Evolutionary conservation across 2,888 invertebrate species (phyloP), one percentile per base, ranked within the genome.

Genomic region (Nomada ruficornis): DNA sequence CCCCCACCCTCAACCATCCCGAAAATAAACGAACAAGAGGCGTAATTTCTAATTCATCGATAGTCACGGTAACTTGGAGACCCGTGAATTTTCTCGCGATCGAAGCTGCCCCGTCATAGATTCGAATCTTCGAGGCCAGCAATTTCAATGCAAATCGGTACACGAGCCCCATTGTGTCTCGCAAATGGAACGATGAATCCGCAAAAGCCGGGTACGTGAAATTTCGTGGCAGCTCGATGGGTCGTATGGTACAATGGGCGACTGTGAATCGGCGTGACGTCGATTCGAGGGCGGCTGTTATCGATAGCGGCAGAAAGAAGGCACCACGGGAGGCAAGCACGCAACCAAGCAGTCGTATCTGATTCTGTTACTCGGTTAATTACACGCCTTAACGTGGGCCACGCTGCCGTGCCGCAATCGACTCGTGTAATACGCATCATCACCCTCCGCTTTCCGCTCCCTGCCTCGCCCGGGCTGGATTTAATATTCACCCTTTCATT

Each of bases 281-380:
- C 88, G 84, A 85, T 85, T 82, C 80, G 84, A 71, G 75, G 64
- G 77, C 74, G 77, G n/a, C 55, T 77, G 87, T 86, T 86, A 86
- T 86, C 86, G 89, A 90, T 90, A 82, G 76, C 79, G 65, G 74
- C 71, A 72, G 80, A 81, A 84, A 85, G 87, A 80, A 85, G 81
- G 84, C 82, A 75, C 89, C 86, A 85, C 87, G 81, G 88, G 91
- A 69, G 89, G 89, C 89, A 84, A 86, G 75, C 91, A 91, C 89
- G 90, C 90, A 76, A 73, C 74, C 81, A 88, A 91, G 88, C 90
- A 89, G 89, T 92, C 91, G 87, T 92, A 92, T 92, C 92, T 92
- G 92, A 92, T 92, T 92, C 91, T 91, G 92, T 92, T 92, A 92
- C 90, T 90, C 92, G 92, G 91, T 92, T 92, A 92, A 92, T 92